phyloP scores from a whole-genome alignment of 53 echinoderm and acorn worm species.

The Stichopus horrens region DNA sequence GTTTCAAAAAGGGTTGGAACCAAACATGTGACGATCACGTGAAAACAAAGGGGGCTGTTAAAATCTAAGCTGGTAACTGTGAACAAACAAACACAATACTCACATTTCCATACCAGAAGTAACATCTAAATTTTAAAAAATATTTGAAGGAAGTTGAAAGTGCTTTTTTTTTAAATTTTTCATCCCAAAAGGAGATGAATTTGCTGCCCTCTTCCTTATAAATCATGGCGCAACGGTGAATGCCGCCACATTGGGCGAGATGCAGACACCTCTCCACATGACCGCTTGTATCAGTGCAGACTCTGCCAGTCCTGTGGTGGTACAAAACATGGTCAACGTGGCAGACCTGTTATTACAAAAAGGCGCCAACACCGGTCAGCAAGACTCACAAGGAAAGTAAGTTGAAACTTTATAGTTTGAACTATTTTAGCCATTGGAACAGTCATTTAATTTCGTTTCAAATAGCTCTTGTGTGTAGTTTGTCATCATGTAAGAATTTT shows the following conservation, averaged over 20 bases:
- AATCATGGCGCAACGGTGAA: conserved; percentile 75
- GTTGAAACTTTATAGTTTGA: conserved; percentile 18
- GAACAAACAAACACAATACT: too few species aligned
- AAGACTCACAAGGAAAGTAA: conserved; percentile 90
- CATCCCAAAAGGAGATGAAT: conserved; percentile 66
- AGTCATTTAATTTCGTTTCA: too few species aligned
- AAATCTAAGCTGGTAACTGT: too few species aligned
- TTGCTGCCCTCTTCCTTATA: conserved; percentile 92
- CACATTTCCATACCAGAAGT: too few species aligned
- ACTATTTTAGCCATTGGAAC: too few species aligned
- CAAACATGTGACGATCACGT: too few species aligned
- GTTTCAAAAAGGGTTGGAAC: too few species aligned
- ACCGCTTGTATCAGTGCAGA: conserved; percentile 74
- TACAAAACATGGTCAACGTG: conserved; percentile 85
- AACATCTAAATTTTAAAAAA: not conserved
- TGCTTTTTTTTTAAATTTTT: not conserved
- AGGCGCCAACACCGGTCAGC: conserved; percentile 79
- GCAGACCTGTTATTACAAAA: conserved; percentile 68
- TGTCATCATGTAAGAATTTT: too few species aligned
- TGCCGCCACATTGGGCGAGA: conserved; percentile 75
- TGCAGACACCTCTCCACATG: conserved; percentile 85
- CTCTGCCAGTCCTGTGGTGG: conserved; percentile 49
- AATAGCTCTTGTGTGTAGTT: too few species aligned
- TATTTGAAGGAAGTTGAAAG: not conserved
- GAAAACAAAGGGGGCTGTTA: too few species aligned